Conservation (phyloP, 2,888 invertebrate genomes). For the Lepidocyrtoides sp. region DNA sequence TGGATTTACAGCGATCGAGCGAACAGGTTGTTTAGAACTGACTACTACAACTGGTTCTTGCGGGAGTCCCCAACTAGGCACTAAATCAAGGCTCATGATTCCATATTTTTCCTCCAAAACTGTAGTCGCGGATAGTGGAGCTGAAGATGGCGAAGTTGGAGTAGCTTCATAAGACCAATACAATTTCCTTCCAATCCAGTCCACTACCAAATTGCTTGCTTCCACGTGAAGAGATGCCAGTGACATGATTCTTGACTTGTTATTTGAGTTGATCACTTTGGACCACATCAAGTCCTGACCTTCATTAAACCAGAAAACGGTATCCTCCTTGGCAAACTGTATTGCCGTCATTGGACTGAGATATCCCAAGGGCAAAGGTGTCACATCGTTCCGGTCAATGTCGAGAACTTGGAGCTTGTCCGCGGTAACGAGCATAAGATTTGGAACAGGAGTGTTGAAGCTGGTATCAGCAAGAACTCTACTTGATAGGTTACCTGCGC, state of each 20-base stretch:
- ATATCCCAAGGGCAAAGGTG: slow-evolving; percentile 68
- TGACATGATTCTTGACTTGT: slow-evolving; percentile 87
- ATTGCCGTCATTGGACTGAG: slow-evolving; percentile 78
- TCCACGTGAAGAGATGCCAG: slow-evolving; percentile 87
- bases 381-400: slow-evolving; percentile 89
- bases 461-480: slow-evolving; percentile 90
- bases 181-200: slow-evolving; percentile 95
- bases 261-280: slow-evolving; percentile 86
- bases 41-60: slow-evolving; percentile 83
- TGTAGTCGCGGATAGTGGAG: slow-evolving; percentile 88
- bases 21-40: slow-evolving; percentile 87
- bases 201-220: slow-evolving; percentile 89
- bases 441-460: slow-evolving; percentile 91
- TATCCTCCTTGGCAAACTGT: slow-evolving; percentile 87
- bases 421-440: slow-evolving; percentile 91
- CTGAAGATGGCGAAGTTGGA: slow-evolving; percentile 86
- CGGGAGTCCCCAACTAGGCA: slow-evolving; percentile 42
- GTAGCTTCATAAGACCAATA: slow-evolving; percentile 90
- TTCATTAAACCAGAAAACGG: slow-evolving; percentile 94
- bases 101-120: slow-evolving; percentile 87
- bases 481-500: slow-evolving; percentile 91
- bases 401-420: slow-evolving; percentile 93
- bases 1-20: slow-evolving; percentile 92
- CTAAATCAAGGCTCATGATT: slow-evolving; percentile 82
- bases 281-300: slow-evolving; percentile 91